Evolutionary conservation across 2,797 vertebrate genomes (phyloP).

Genomic region (Thripadectes ignobilis): DNA sequence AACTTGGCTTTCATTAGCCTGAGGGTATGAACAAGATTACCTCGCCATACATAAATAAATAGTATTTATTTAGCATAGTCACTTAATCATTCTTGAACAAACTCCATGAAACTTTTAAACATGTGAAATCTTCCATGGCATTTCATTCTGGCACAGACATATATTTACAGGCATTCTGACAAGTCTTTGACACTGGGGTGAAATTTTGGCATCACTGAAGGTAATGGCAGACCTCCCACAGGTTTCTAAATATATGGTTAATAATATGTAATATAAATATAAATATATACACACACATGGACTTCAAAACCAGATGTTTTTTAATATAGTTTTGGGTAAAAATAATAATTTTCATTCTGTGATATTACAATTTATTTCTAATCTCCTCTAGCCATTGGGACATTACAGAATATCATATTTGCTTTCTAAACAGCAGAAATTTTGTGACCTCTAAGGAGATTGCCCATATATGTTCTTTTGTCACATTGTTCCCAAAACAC

Average conservation of each 20-base stretch:
- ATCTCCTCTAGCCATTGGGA: neutral
- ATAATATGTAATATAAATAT: neutral
- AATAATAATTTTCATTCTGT: neutral
- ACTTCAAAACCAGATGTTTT: neutral
- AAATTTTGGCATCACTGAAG: neutral
- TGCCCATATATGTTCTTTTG: neutral
- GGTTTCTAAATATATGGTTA: neutral
- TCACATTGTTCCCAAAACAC: neutral
- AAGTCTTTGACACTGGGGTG: neutral
- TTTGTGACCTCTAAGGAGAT: neutral
- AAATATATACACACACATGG: accelerated
- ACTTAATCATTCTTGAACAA: conserved; percentile 36
- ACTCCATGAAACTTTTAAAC: conserved; percentile 22
- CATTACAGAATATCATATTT: neutral
- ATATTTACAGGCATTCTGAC: conserved; percentile 6
- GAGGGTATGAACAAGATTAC: neutral
- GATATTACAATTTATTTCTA: neutral
- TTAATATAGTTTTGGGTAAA: neutral
- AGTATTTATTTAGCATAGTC: conserved; percentile 10
- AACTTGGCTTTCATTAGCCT: neutral
- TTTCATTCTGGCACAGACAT: conserved; percentile 15
- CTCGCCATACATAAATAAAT: neutral
- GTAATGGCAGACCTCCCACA: neutral
- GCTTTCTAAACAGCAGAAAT: neutral
- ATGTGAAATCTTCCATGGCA: neutral